phyloP scores from a whole-genome alignment of 2,888 invertebrate species.

The Hybos culiciformis region DNA sequence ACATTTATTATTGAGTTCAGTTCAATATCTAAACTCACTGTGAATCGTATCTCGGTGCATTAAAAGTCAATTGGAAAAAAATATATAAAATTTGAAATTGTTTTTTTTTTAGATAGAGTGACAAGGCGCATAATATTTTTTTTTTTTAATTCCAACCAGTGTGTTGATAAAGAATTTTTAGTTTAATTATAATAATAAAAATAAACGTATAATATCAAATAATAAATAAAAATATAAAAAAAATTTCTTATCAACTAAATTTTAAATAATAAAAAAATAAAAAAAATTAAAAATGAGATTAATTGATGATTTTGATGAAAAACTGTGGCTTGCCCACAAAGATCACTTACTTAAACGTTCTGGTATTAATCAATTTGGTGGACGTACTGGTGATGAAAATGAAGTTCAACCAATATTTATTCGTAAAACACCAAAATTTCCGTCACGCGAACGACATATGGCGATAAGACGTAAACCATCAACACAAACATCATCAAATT shows the following conservation, averaged over 20 bases:
- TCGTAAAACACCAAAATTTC: slow-evolving; percentile 49
- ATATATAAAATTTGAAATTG: no score
- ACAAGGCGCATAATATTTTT: no score
- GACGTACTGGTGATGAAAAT: slow-evolving; percentile 12
- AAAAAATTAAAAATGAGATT: slow-evolving; percentile 12
- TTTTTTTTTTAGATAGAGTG: no score
- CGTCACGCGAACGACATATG: slow-evolving; percentile 52
- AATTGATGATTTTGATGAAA: slow-evolving; percentile 13
- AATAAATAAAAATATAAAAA: background rate
- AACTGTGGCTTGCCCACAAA: slow-evolving; percentile 11
- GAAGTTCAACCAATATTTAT: slow-evolving; percentile 34
- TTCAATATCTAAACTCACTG: no score
- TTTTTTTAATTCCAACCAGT: no score
- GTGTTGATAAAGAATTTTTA: no score
- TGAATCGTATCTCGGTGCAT: no score
- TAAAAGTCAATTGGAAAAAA: no score
- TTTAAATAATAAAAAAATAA: background rate
- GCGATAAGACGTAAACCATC: slow-evolving; percentile 45
- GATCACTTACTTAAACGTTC: slow-evolving; percentile 6
- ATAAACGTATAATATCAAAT: no score
- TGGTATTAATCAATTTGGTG: background rate
- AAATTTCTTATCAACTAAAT: background rate
- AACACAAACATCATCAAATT: slow-evolving; percentile 10
- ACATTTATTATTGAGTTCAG: no score
- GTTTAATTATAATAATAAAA: no score